A percentile compares a stretch with the other conserved stretches of the same genome.
phyloP scores from a whole-genome alignment of 2,888 invertebrate species.

The Luffia ferchaultella region DNA sequence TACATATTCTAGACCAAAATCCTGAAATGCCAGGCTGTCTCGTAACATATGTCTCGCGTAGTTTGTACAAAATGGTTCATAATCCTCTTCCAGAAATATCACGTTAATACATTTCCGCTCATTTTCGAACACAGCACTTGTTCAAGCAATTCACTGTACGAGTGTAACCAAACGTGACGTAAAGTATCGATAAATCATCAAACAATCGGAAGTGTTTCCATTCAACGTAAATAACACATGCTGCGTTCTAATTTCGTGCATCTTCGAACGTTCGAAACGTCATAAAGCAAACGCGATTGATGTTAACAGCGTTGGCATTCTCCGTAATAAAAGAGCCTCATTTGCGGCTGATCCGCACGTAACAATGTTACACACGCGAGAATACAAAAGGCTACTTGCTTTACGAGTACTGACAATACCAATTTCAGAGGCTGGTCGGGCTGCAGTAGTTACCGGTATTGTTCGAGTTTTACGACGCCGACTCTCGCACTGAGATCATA shows the following conservation, averaged over 20 bases:
- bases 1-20: too few relatives aligned
- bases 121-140: too few relatives aligned
- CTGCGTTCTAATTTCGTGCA: neutral
- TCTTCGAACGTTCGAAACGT: neutral
- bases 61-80: too few relatives aligned
- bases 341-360: conserved; percentile 13
- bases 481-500: conserved; percentile 18
- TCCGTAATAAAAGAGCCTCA: conserved; percentile 6
- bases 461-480: conserved; percentile 38
- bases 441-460: conserved; percentile 39
- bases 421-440: conserved; percentile 41
- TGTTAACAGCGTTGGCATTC: neutral
- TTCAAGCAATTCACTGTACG: too few relatives aligned
- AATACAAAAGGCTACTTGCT: conserved; percentile 39
- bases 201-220: too few relatives aligned
- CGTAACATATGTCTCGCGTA: too few relatives aligned
- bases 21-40: too few relatives aligned
- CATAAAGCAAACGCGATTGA: neutral
- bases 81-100: too few relatives aligned
- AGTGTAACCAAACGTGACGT: too few relatives aligned
- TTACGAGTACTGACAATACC: conserved; percentile 47
- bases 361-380: conserved; percentile 40
- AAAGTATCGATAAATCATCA: too few relatives aligned
- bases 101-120: too few relatives aligned
- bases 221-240: too few relatives aligned